Percentiles rank a stretch among this genome's conserved stretches.
Evolutionary conservation across 2,888 invertebrate species (phyloP).

Genomic region (Torymus tubicola): DNA sequence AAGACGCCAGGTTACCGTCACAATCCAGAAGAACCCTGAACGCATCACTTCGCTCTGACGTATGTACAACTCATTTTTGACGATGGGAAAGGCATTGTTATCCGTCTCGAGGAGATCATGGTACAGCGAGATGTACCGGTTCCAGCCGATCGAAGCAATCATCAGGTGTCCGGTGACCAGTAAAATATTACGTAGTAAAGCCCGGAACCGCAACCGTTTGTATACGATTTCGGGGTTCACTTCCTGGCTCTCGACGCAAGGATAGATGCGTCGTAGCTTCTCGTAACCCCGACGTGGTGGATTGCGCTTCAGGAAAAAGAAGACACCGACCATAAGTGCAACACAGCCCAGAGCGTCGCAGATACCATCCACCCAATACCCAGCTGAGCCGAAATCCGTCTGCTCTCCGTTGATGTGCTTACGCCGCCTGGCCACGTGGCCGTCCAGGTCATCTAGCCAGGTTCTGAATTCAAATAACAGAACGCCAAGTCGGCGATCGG

Average conservation of each 20-base stretch:
- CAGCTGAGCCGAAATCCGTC: slow-evolving; percentile 88
- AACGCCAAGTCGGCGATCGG: slow-evolving; percentile 85
- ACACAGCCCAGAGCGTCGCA: slow-evolving; percentile 88
- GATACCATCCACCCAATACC: slow-evolving; percentile 89
- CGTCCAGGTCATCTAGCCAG: slow-evolving; percentile 91
- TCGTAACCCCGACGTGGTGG: slow-evolving; percentile 86
- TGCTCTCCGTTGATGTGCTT: slow-evolving; percentile 86
- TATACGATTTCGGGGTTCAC: slow-evolving; percentile 78
- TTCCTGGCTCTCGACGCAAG: slow-evolving; percentile 73
- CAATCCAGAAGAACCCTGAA: slow-evolving; percentile 85
- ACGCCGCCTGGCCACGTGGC: slow-evolving; percentile 88
- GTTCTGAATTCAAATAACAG: slow-evolving; percentile 88
- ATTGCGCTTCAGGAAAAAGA: slow-evolving; percentile 84
- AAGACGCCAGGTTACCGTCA: slow-evolving; percentile 87
- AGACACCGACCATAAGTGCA: slow-evolving; percentile 84
- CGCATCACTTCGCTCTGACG: slow-evolving; percentile 82
- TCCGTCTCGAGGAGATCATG: slow-evolving; percentile 86
- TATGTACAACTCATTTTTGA: slow-evolving; percentile 77
- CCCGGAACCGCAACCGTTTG: slow-evolving; percentile 80
- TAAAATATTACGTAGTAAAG: slow-evolving; percentile 82
- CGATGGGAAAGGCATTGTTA: slow-evolving; percentile 67
- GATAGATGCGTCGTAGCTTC: slow-evolving; percentile 78
- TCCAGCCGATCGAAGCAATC: slow-evolving; percentile 88
- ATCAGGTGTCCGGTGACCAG: slow-evolving; percentile 85
- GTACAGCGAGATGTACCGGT: slow-evolving; percentile 88